Conservation (phyloP, 2,888 invertebrate genomes). For the Andrena trimmerana region DNA sequence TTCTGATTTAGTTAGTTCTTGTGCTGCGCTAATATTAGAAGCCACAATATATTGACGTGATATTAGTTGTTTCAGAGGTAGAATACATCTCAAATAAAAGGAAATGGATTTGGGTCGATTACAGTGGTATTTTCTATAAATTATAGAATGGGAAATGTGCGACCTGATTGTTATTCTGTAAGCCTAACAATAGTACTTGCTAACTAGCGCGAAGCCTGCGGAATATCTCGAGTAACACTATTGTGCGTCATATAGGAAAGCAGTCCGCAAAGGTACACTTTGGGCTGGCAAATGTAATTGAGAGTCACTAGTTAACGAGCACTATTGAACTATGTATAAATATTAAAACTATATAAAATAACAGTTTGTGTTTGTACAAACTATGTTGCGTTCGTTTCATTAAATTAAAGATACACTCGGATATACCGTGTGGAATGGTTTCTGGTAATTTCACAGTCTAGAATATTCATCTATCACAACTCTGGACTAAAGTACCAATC, state of each 20-base stretch:
- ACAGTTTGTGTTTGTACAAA: conserved; percentile 22
- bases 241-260: conserved; percentile 45
- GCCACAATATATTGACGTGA: conserved; percentile 11
- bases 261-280: conserved; percentile 14
- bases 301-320: conserved; percentile 39
- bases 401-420: conserved; percentile 32
- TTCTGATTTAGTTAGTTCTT: conserved; percentile 16
- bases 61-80: conserved; percentile 31
- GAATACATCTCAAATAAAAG: neutral
- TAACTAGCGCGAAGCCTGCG: conserved; percentile 26
- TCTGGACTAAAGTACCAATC: conserved; percentile 43
- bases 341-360: conserved; percentile 21
- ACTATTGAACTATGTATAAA: conserved; percentile 27
- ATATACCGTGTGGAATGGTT: conserved; percentile 48
- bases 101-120: neutral
- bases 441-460: conserved; percentile 38
- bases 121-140: neutral
- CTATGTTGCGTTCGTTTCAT: conserved; percentile 16
- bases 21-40: conserved; percentile 28
- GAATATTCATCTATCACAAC: conserved; percentile 38
- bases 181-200: conserved; percentile 35
- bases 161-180: neutral
- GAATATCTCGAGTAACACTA: conserved; percentile 35
- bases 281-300: conserved; percentile 22
- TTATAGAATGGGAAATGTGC: conserved; percentile 6